Conservation (phyloP, 2,888 invertebrate species). For the Trilocha varians region DNA sequence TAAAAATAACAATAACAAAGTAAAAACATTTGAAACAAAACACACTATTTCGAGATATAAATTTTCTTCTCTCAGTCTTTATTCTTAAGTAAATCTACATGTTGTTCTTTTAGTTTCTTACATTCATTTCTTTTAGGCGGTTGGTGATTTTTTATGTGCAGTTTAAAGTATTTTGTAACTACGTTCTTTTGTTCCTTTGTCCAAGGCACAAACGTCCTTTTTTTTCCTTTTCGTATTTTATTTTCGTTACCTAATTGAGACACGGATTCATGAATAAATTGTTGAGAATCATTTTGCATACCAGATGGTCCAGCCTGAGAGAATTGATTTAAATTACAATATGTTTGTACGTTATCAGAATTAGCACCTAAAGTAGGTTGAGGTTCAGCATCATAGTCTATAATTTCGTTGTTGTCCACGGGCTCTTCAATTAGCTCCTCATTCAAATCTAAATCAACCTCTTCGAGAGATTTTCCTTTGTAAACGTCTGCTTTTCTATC, state of each 20-base stretch:
- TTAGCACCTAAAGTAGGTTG: background rate
- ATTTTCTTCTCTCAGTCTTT: no score
- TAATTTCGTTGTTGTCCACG: slow-evolving; percentile 13
- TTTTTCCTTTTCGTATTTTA: slow-evolving; percentile 8
- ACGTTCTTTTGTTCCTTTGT: slow-evolving; percentile 17
- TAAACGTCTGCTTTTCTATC: slow-evolving; percentile 22
- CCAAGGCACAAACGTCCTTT: slow-evolving; percentile 19
- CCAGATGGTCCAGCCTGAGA: background rate
- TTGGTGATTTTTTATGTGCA: slow-evolving; percentile 18
- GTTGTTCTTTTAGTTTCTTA: slow-evolving; percentile 12
- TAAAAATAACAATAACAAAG: no score
- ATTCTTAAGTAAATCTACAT: background rate
- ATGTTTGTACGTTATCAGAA: background rate
- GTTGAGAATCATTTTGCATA: background rate
- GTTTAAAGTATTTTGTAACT: slow-evolving; percentile 13
- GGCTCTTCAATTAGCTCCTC: slow-evolving; percentile 16
- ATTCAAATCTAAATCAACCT: slow-evolving; percentile 19
- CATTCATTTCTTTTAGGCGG: slow-evolving; percentile 14
- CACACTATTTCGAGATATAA: no score
- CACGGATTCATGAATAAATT: background rate
- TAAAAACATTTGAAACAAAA: no score
- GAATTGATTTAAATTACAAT: background rate
- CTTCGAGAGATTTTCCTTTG: slow-evolving; percentile 18
- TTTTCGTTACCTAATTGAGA: no score
- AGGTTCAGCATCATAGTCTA: slow-evolving; percentile 9